Evolutionary conservation across 2,113 vertebrate genomes (phyloP).

Genomic region (Piaya cayana): DNA sequence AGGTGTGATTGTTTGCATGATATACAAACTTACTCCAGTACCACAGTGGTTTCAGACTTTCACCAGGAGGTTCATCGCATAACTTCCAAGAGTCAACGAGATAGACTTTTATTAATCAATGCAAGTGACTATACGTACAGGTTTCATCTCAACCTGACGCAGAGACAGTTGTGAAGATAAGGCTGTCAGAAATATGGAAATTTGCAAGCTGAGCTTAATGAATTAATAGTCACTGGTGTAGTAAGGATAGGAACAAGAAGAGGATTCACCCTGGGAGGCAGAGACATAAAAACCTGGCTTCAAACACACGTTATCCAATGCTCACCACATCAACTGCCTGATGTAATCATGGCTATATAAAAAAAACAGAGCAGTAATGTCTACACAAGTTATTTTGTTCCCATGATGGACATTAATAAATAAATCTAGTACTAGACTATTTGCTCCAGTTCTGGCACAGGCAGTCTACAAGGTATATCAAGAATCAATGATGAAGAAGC

Average conservation of each 20-base stretch:
- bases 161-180: not conserved
- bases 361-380: not conserved
- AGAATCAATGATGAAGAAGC: not conserved
- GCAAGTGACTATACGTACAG: not conserved
- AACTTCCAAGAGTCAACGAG: not conserved
- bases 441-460: not conserved
- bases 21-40: not conserved
- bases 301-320: not conserved
- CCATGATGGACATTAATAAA: not conserved
- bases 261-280: not conserved
- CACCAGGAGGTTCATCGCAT: not conserved
- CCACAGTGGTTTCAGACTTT: not conserved
- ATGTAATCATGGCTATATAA: not conserved
- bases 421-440: not conserved
- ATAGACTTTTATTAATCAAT: not conserved
- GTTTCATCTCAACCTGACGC: not conserved
- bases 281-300: not conserved
- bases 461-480: not conserved
- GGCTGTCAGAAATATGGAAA: not conserved
- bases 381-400: not conserved
- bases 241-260: not conserved
- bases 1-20: not conserved
- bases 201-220: not conserved
- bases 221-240: not conserved
- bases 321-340: not conserved